These are phyloP conservation scores for Boleophthalmus pectinirostris DNA, from an alignment of 2,113 vertebrate species.

Conservation along the genomic window DNA sequence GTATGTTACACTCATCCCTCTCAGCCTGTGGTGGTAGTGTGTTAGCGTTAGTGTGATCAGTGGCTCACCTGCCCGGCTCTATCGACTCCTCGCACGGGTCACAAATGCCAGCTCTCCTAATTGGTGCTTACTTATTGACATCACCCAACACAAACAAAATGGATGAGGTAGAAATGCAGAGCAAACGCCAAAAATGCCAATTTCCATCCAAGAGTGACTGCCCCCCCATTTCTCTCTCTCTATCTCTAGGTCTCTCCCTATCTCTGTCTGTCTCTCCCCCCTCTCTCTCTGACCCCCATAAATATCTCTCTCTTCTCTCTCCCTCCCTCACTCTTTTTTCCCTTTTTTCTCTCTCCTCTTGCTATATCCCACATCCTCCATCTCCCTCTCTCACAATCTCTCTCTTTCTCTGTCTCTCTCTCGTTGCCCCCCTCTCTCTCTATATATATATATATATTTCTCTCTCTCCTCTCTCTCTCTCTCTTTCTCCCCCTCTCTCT, in stretches of 20 bases:
- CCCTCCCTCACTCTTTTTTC: too few species aligned
- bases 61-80: slow-evolving; percentile 6
- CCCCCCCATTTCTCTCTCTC: slow-evolving; percentile 9
- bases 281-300: too few species aligned
- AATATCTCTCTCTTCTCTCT: too few species aligned
- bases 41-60: not conserved
- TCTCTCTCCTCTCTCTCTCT: too few species aligned
- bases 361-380: too few species aligned
- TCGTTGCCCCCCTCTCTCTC: too few species aligned
- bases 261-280: too few species aligned
- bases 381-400: too few species aligned
- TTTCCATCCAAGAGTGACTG: slow-evolving; percentile 27
- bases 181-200: slow-evolving; percentile 41
- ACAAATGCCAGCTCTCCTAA: slow-evolving; percentile 32
- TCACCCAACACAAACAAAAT: slow-evolving; percentile 48
- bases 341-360: too few species aligned
- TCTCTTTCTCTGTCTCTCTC: too few species aligned
- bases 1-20: not conserved
- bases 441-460: too few species aligned
- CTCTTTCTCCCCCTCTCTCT: not conserved
- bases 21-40: not conserved
- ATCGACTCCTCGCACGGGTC: slow-evolving; percentile 17
- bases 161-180: slow-evolving; percentile 34
- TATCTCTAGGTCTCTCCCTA: not conserved
- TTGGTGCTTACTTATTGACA: slow-evolving; percentile 45